Conservation (phyloP, 2,113 vertebrate species). For the Syngnathus scovelli region DNA sequence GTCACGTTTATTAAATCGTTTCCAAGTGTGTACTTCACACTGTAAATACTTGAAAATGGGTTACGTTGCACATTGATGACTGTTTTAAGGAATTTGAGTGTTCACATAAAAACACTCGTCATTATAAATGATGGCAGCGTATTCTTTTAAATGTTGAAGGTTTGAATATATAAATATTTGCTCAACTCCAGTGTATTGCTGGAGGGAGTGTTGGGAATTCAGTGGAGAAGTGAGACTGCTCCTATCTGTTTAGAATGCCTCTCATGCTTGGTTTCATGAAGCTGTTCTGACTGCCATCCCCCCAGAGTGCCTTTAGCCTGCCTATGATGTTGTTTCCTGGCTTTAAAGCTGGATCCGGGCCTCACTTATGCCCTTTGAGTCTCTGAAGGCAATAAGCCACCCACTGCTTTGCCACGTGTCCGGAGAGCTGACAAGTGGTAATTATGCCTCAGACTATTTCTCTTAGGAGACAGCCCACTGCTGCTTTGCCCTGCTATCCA, state of each 20-base stretch:
- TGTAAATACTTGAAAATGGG: neutral
- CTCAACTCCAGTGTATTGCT: neutral
- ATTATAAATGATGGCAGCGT: neutral
- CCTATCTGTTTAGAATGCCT: constrained; percentile 46
- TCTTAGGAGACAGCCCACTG: constrained; percentile 37
- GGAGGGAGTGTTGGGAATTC: constrained; percentile 2
- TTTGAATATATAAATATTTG: constrained; percentile 3
- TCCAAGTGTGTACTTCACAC: too few relatives aligned
- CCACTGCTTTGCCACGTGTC: constrained; percentile 44
- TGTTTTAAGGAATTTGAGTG: neutral
- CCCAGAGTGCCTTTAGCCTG: constrained; percentile 48
- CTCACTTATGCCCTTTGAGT: constrained; percentile 54
- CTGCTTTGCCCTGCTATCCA: constrained; percentile 33
- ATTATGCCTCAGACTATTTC: constrained; percentile 52
- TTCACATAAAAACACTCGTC: neutral
- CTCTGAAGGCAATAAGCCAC: constrained; percentile 54
- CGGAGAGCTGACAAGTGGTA: constrained; percentile 50
- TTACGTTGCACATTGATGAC: neutral
- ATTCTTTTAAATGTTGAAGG: neutral
- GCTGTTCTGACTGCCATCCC: constrained; percentile 33
- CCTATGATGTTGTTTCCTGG: constrained; percentile 52
- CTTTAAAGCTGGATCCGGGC: constrained; percentile 42
- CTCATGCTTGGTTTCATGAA: constrained; percentile 44
- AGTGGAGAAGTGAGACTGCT: constrained; percentile 31
- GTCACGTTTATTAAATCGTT: too few relatives aligned